Percentiles rank a stretch among this genome's conserved stretches.
Evolutionary conservation across 1,140 invertebrate species (phyloP).

Genomic region (Rhagoletis pomonella): DNA sequence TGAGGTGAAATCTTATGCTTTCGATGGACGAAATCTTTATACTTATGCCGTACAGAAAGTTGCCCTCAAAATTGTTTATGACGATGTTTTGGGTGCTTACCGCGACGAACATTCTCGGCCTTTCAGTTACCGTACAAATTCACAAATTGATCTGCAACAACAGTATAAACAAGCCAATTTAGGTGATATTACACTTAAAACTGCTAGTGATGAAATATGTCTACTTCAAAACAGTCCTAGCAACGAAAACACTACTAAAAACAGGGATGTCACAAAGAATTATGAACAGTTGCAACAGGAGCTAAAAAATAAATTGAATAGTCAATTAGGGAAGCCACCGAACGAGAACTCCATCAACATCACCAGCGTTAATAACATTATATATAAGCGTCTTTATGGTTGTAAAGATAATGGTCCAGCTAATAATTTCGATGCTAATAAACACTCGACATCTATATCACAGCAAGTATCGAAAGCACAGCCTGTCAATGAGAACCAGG

Average conservation of each 20-base stretch:
- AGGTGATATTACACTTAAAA: background rate
- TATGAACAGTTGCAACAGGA: background rate
- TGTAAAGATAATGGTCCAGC: background rate
- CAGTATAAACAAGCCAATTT: conserved; percentile 23
- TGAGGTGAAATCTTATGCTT: background rate
- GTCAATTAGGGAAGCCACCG: background rate
- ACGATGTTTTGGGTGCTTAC: conserved; percentile 62
- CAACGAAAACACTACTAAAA: background rate
- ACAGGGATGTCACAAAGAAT: background rate
- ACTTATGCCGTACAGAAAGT: conserved; percentile 59
- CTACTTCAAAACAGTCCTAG: background rate
- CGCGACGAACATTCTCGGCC: conserved; percentile 70
- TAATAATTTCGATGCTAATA: background rate
- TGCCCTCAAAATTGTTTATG: conserved; percentile 64
- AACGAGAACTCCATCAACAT: background rate
- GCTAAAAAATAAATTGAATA: background rate
- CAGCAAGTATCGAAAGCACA: background rate
- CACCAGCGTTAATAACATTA: background rate
- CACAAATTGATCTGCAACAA: conserved; percentile 66
- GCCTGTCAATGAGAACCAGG: background rate
- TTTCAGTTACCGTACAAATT: conserved; percentile 67
- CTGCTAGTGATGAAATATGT: background rate
- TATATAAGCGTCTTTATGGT: background rate
- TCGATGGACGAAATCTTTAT: background rate
- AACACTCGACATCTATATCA: background rate